Evolutionary conservation across 2,113 vertebrate genomes (phyloP).

Genomic region (Otolemur garnettii): DNA sequence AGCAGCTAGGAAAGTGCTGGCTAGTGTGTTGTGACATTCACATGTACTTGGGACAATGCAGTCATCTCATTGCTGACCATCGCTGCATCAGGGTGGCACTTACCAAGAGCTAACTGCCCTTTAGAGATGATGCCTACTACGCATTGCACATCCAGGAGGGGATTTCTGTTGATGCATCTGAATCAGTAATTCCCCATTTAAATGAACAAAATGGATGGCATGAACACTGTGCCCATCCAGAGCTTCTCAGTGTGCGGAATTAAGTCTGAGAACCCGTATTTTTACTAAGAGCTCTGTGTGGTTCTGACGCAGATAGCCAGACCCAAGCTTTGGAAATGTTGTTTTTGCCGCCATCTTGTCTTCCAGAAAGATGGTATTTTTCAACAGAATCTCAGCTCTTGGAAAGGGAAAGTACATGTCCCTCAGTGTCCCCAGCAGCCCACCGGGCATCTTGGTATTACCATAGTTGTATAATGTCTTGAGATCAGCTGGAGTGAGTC

Average conservation of each 20-base stretch:
- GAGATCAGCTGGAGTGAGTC: neutral
- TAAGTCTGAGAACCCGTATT: neutral
- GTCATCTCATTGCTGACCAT: accelerated
- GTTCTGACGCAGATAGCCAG: neutral
- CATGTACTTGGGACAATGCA: neutral
- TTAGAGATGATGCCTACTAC: too few species aligned
- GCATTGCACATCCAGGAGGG: neutral
- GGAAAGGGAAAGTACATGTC: neutral
- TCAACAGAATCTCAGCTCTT: neutral
- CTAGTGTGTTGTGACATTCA: neutral
- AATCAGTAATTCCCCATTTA: neutral
- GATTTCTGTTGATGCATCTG: neutral
- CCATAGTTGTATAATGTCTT: neutral
- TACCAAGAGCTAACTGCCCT: neutral
- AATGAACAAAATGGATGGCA: neutral
- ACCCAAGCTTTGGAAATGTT: neutral
- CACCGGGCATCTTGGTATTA: neutral
- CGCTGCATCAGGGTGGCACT: neutral
- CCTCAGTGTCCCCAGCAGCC: neutral
- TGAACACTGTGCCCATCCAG: neutral
- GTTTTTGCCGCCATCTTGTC: neutral
- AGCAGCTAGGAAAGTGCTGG: neutral
- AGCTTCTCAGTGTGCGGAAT: neutral
- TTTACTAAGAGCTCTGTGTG: neutral
- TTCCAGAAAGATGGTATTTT: neutral